These are phyloP conservation scores for Limnephilus lunatus DNA, from an alignment of 2,888 invertebrate species.

Conservation along the genomic window DNA sequence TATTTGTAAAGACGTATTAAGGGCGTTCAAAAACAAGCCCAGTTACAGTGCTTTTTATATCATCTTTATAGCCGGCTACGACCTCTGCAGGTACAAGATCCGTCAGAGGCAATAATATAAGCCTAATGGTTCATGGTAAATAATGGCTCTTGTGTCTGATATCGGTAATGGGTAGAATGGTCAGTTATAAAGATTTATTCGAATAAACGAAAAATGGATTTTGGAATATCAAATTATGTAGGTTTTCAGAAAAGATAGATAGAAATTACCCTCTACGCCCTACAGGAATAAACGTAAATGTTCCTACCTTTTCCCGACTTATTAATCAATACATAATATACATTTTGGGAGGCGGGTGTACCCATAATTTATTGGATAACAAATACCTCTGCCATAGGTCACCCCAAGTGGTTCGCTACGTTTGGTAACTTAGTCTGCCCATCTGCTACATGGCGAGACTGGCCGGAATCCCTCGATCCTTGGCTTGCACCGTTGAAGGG, in stretches of 20 bases:
- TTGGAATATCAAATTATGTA: not conserved
- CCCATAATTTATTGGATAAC: too few species aligned
- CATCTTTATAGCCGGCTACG: not conserved
- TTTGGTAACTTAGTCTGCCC: too few species aligned
- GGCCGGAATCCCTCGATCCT: too few species aligned
- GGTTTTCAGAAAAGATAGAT: not conserved
- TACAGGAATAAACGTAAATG: not conserved
- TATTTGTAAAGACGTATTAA: not conserved
- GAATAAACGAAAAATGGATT: not conserved
- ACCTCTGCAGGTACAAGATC: not conserved
- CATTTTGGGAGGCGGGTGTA: too few species aligned
- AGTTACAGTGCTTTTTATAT: not conserved
- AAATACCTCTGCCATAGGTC: too few species aligned
- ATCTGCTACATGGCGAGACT: too few species aligned
- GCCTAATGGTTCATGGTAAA: not conserved
- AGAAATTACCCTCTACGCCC: not conserved
- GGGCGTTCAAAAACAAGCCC: not conserved
- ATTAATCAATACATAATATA: too few species aligned
- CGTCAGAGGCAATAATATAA: not conserved
- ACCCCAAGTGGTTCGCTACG: too few species aligned
- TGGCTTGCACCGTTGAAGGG: too few species aligned
- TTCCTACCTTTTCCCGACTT: not conserved
- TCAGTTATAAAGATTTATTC: not conserved
- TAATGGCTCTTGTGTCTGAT: not conserved
- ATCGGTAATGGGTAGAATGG: not conserved